These are phyloP conservation scores for Lepidurus apus DNA, from an alignment of 1,140 invertebrate genomes.

Conservation along the genomic window DNA sequence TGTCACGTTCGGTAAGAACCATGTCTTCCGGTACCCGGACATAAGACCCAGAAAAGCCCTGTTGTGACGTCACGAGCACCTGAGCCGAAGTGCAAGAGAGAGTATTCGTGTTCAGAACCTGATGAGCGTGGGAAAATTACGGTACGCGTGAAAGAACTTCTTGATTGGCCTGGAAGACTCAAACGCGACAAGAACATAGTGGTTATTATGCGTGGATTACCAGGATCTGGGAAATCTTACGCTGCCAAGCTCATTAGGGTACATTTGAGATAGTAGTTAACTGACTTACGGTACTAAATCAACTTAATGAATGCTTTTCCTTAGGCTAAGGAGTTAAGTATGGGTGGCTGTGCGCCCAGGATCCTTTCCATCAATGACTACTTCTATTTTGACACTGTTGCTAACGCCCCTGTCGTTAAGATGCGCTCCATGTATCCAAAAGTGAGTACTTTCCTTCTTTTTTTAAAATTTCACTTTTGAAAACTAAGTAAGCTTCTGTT, in stretches of 20 bases:
- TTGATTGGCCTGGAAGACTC: slow-evolving; percentile 64
- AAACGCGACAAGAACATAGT: slow-evolving; percentile 74
- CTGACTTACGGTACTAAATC: not conserved
- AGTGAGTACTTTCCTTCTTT: too few relatives aligned
- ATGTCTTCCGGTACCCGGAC: too few relatives aligned
- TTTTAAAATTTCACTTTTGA: too few relatives aligned
- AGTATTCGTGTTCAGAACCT: too few relatives aligned
- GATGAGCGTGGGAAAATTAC: slow-evolving; percentile 37
- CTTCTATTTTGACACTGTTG: slow-evolving; percentile 81
- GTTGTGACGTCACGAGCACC: too few relatives aligned
- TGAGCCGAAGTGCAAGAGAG: too few relatives aligned
- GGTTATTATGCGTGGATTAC: slow-evolving; percentile 81
- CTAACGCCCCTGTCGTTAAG: slow-evolving; percentile 48
- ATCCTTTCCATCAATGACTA: slow-evolving; percentile 94
- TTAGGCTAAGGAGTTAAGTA: slow-evolving; percentile 67
- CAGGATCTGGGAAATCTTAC: slow-evolving; percentile 83
- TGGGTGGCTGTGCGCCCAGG: slow-evolving; percentile 71
- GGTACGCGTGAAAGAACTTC: slow-evolving; percentile 71
- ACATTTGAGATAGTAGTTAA: slow-evolving; percentile 41
- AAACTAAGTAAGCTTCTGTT: too few relatives aligned
- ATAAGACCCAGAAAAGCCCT: too few relatives aligned
- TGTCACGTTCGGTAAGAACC: too few relatives aligned
- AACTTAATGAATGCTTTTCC: slow-evolving; percentile 10
- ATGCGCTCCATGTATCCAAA: too few relatives aligned
- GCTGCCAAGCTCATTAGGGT: slow-evolving; percentile 81